Percentiles rank a stretch among this genome's conserved stretches.
Evolutionary conservation across 2,888 invertebrate species (phyloP).

Genomic region (Oxystoma pomonae): DNA sequence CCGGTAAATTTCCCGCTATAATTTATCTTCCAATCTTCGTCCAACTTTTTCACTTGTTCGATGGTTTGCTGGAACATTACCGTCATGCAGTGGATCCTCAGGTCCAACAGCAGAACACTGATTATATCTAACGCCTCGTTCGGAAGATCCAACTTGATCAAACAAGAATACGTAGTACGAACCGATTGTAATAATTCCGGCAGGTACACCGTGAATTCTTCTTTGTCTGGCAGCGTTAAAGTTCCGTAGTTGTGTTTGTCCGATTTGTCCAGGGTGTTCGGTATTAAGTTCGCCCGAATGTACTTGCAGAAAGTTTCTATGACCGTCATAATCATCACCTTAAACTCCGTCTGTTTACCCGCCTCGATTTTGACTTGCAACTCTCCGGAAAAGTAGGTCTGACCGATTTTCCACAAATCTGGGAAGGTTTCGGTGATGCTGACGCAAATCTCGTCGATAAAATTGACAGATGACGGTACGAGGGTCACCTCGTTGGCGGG

Average conservation of each 20-base stretch:
- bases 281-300: constrained; percentile 67
- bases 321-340: constrained; percentile 76
- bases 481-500: constrained; percentile 40
- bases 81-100: constrained; percentile 81
- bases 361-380: constrained; percentile 55
- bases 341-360: constrained; percentile 53
- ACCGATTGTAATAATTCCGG: constrained; percentile 70
- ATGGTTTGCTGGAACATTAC: constrained; percentile 81
- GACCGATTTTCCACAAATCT: constrained; percentile 93
- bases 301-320: constrained; percentile 72
- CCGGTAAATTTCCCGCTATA: constrained; percentile 74
- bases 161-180: constrained; percentile 72
- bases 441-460: constrained; percentile 70
- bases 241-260: constrained; percentile 50
- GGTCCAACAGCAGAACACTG: constrained; percentile 79
- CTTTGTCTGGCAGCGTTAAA: constrained; percentile 53
- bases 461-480: constrained; percentile 66
- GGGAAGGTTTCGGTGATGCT: constrained; percentile 74
- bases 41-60: constrained; percentile 68
- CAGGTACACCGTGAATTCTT: constrained; percentile 62
- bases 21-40: constrained; percentile 85
- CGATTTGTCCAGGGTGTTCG: constrained; percentile 55
- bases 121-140: constrained; percentile 84
- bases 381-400: constrained; percentile 80
- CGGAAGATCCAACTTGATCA: constrained; percentile 82